Evolutionary conservation across 2,797 vertebrate species (phyloP), one percentile per base, ranked within the genome.

Genomic region (Anguilla anguilla): DNA sequence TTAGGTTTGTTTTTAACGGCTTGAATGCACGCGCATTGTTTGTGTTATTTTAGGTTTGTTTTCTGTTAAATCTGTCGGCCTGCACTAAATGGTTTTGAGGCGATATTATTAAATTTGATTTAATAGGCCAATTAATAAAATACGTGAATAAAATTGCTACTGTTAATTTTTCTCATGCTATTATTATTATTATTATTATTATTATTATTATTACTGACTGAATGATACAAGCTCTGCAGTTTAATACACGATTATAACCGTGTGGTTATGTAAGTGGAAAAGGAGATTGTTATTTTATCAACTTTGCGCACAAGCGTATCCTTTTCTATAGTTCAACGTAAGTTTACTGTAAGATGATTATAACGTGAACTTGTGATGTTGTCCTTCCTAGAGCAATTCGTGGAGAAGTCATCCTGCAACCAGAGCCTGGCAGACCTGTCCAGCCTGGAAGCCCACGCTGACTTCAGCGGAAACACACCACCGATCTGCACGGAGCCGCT

Each of bases 371-470:
- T 31, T 55, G 57, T 25, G 79, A 83, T n/a, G 22, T 67, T n/a
- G 61, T 61, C 25, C n/a, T 13, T n/a, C 64, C 87, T 93, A 99
- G 98, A 99, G 85, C 98, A 99, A 96, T 99, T 99, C 85, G 98
- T 99, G 91, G 98, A 99, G 95, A 99, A 99, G 93, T 98, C 98
- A 0, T 97, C 98, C 49, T 98, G 98, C 88, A 94, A 95, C 72
- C 98, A 98, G 92, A 92, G 96, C 25, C 91, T 98, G 92, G 95
- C 95, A 0, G 98, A 99, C 87, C 94, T 98, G 91, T 95, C 97
- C 77, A 94, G 96, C 67, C 93, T 98, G 94, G 98, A 99, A 0
- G 93, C 93, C 0, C 97, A 96, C 35, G 96, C 95, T 1, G 98
- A 98, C 61, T 98, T 97, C 91, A 92, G 94, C 91, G 92, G 95